A percentile compares a stretch with the other conserved stretches of the same genome.
Evolutionary conservation across 2,888 invertebrate species (phyloP).

Genomic region (Raillietiella orientalis): DNA sequence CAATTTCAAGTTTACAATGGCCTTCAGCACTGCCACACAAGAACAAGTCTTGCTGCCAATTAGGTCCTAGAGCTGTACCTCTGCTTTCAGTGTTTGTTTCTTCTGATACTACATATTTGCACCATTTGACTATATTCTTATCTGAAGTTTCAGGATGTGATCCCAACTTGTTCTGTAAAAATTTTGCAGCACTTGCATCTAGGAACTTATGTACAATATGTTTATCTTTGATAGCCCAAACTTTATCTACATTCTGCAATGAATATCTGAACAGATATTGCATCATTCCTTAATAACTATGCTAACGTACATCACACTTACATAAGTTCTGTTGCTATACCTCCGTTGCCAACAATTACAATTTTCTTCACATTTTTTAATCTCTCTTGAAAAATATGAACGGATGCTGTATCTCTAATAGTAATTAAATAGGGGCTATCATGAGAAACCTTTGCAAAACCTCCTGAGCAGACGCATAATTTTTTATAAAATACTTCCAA

Average conservation of each 20-base stretch:
- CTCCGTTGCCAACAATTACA: slow-evolving; percentile 79
- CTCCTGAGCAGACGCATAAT: slow-evolving; percentile 72
- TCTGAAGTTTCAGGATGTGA: no score
- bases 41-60: slow-evolving; percentile 32
- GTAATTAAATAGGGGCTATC: slow-evolving; percentile 35
- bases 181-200: slow-evolving; percentile 81
- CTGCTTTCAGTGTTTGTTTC: slow-evolving; percentile 1
- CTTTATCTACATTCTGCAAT: slow-evolving; percentile 41
- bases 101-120: slow-evolving; percentile 1
- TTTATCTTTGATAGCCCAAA: slow-evolving; percentile 78
- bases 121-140: no score
- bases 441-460: slow-evolving; percentile 37
- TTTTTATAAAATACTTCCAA: slow-evolving; percentile 30
- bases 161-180: slow-evolving; percentile 26
- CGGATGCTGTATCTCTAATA: slow-evolving; percentile 81
- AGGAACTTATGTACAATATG: slow-evolving; percentile 79
- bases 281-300: no score
- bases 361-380: slow-evolving; percentile 33
- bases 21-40: slow-evolving; percentile 9
- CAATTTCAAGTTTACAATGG: slow-evolving; percentile 15
- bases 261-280: slow-evolving; percentile 28
- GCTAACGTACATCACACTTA: slow-evolving; percentile 13
- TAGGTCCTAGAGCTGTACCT: slow-evolving; percentile 75
- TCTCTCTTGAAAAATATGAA: slow-evolving; percentile 34
- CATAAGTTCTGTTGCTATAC: slow-evolving; percentile 87